These are phyloP conservation scores for Actinernus sp. DNA, from an alignment of 92 coral and sea anemone species.

Conservation along the genomic window DNA sequence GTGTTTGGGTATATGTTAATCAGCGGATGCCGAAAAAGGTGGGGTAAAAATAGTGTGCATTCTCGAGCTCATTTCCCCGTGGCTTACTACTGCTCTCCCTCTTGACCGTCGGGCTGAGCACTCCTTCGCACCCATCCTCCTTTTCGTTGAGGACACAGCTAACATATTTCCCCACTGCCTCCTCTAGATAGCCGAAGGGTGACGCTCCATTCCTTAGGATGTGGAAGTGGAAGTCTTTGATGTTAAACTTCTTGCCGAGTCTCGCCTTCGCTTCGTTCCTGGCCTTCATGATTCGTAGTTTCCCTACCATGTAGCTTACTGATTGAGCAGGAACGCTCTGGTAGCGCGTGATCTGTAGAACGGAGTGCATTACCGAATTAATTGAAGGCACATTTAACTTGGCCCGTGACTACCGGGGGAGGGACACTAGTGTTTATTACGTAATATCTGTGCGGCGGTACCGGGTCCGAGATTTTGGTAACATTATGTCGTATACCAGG, in stretches of 20 bases:
- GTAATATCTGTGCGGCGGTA: too few species aligned
- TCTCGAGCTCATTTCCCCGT: too few species aligned
- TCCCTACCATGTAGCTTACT: conserved; percentile 84
- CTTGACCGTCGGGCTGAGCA: conserved; percentile 56
- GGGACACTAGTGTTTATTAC: too few species aligned
- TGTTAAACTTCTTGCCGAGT: conserved; percentile 70
- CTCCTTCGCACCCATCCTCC: conserved; percentile 55
- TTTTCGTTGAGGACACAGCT: conserved; percentile 44
- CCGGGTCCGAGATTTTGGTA: too few species aligned
- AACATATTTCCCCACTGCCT: conserved; percentile 39
- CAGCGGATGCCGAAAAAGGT: too few species aligned
- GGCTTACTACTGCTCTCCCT: too few species aligned
- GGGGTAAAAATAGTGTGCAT: too few species aligned
- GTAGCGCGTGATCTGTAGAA: conserved; percentile 75
- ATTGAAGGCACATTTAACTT: too few species aligned
- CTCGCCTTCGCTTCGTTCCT: conserved; percentile 52
- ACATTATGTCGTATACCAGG: too few species aligned
- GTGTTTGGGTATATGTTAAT: too few species aligned
- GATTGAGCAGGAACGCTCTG: conserved; percentile 93
- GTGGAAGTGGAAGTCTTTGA: conserved; percentile 87
- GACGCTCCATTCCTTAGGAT: conserved; percentile 66
- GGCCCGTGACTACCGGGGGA: too few species aligned
- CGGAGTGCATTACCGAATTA: too few species aligned
- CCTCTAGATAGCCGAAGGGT: conserved; percentile 51
- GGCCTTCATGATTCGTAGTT: conserved; percentile 54